Evolutionary conservation across 2,797 vertebrate genomes (phyloP).

Genomic region (Ara ararauna): DNA sequence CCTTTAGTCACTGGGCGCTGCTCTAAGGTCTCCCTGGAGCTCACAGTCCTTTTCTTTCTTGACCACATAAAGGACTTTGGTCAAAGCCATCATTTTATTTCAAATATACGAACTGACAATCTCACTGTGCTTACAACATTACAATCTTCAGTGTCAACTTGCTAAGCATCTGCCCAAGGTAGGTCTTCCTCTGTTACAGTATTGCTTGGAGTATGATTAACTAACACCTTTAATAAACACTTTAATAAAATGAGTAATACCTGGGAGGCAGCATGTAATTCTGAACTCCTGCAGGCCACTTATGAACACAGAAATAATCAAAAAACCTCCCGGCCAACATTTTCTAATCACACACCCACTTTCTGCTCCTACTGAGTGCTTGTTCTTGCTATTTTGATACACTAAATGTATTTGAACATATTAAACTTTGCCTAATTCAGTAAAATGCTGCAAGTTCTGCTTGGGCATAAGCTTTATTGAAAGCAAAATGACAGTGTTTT

Average conservation of each 20-base stretch:
- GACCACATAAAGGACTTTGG: not conserved
- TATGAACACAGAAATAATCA: not conserved
- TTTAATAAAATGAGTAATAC: not conserved
- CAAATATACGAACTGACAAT: not conserved
- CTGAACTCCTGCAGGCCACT: not conserved
- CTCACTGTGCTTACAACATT: not conserved
- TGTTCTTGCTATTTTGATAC: not conserved
- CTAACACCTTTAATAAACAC: not conserved
- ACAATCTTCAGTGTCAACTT: fast-evolving
- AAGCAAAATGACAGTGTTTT: not conserved
- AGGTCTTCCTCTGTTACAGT: not conserved
- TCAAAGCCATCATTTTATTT: not conserved
- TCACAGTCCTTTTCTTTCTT: not conserved
- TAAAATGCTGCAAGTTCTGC: not conserved
- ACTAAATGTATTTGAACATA: not conserved
- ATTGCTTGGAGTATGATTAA: not conserved
- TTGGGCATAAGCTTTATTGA: not conserved
- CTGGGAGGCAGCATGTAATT: not conserved
- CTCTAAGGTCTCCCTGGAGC: too few species aligned
- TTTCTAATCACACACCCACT: not conserved
- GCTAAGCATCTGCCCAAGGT: not conserved
- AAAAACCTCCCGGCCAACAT: not conserved
- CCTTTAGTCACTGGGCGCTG: too few species aligned
- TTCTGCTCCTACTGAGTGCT: fast-evolving
- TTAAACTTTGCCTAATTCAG: not conserved